Conservation (phyloP, 2,113 vertebrate species). For the Penelope pileata region DNA sequence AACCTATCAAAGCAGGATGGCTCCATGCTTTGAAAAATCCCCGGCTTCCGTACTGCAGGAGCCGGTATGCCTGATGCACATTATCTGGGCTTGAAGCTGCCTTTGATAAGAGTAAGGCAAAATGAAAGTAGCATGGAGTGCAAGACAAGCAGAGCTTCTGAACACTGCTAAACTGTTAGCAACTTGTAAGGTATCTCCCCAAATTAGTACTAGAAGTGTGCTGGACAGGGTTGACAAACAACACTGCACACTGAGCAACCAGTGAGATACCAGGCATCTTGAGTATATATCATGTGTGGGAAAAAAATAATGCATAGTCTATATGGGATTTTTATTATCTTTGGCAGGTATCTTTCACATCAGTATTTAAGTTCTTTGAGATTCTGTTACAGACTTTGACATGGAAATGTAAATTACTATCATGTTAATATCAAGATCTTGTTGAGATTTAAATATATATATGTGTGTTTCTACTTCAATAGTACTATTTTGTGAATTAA, state of each 20-base stretch:
- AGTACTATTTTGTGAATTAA: not conserved
- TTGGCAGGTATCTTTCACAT: not conserved
- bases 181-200: not conserved
- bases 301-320: not conserved
- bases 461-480: not conserved
- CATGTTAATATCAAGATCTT: not conserved
- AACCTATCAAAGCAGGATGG: not conserved
- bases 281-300: not conserved
- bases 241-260: fast-evolving
- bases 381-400: not conserved
- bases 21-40: not conserved
- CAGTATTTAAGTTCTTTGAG: not conserved
- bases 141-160: not conserved
- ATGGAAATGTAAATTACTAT: not conserved
- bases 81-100: not conserved
- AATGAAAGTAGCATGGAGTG: not conserved
- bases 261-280: too few relatives aligned
- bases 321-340: not conserved
- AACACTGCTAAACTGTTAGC: not conserved
- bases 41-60: not conserved
- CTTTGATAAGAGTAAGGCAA: not conserved
- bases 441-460: not conserved
- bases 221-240: not conserved
- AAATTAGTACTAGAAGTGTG: not conserved
- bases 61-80: not conserved